A percentile compares a stretch with the other conserved stretches of the same genome.
phyloP scores from a whole-genome alignment of 2,888 invertebrate genomes.

The Cerastoderma edule region DNA sequence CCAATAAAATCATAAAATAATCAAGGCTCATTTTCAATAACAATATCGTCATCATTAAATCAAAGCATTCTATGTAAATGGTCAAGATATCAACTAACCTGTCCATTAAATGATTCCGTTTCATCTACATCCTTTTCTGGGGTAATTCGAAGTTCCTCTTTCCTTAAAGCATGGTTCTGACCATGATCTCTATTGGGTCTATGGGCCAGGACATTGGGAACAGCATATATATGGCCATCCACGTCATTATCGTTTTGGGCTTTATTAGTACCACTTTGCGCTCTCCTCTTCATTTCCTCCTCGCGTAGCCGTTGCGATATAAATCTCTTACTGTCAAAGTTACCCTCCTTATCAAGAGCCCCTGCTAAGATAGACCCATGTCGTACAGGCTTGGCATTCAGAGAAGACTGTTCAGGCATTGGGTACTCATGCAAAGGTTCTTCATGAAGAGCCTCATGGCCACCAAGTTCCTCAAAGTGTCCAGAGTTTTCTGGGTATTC shows the following conservation, averaged over 20 bases:
- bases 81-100: slow-evolving; percentile 21
- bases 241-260: background rate
- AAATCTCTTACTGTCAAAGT: slow-evolving; percentile 53
- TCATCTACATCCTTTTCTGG: slow-evolving; percentile 56
- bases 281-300: slow-evolving; percentile 37
- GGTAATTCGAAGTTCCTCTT: slow-evolving; percentile 49
- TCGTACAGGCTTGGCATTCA: slow-evolving; percentile 21
- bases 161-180: slow-evolving; percentile 6
- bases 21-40: no score
- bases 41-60: no score
- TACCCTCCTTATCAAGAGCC: slow-evolving; percentile 54
- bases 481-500: slow-evolving; percentile 66
- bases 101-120: slow-evolving; percentile 17
- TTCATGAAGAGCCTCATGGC: slow-evolving; percentile 46
- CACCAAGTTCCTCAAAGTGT: slow-evolving; percentile 46
- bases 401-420: background rate
- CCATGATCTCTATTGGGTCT: background rate
- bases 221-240: background rate
- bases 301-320: slow-evolving; percentile 46
- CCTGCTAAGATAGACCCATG: slow-evolving; percentile 46
- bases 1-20: no score
- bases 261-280: background rate
- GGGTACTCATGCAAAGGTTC: slow-evolving; percentile 31
- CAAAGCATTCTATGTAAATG: no score
- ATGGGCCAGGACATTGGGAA: background rate